Base-by-base conservation (phyloP, 1,140 invertebrate genomes). In the Macrocentrus cingulum region DNA sequence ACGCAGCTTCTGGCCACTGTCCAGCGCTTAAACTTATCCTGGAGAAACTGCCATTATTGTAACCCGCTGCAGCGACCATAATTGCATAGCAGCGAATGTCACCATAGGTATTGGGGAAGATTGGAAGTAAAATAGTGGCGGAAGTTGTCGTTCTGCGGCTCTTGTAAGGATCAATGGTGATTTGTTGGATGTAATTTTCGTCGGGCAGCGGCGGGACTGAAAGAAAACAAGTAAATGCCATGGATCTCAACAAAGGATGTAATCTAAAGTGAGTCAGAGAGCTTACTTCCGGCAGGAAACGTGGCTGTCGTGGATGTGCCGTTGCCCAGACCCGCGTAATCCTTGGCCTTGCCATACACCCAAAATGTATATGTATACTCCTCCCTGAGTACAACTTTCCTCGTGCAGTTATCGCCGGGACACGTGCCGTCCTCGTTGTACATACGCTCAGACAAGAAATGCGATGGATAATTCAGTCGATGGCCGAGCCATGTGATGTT, bases 211-310 rank as follows among this genome's bases (percentile, higher is more conserved):
- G 54, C 44, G 75, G 75, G 61, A 76, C 75, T 77, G n/a, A 18
- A 52, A 42, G 57, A 56, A 37, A 56, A 15, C 46, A 55, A 6
- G 48, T 16, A 34, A 48, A 29, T 20, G 44, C 18, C 45, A 20
- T 37, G 19, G 51, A 42, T 41, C 4, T 39, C 36, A 39, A n/a
- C 8, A 39, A 39, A 39, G 15, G 8, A 39, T 39, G 3, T 4
- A 39, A 15, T 15, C 4, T 15, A 3, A 15, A 5, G n/a, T 11
- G 11, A 34, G 41, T 46, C 15, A 19, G 6, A 46, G n/a, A 51
- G 65, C 72, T 61, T 65, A 76, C 74, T 71, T 60, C 71, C 74
- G 52, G 73, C 64, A n/a, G 74, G 75, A 59, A 67, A 75, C 16
- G 20, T 11, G 6, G 66, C n/a, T 7, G 13, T 55, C 16, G 34